Base-by-base conservation (phyloP, 2,113 vertebrate genomes). In the Speoplatyrhinus poulsoni region DNA sequence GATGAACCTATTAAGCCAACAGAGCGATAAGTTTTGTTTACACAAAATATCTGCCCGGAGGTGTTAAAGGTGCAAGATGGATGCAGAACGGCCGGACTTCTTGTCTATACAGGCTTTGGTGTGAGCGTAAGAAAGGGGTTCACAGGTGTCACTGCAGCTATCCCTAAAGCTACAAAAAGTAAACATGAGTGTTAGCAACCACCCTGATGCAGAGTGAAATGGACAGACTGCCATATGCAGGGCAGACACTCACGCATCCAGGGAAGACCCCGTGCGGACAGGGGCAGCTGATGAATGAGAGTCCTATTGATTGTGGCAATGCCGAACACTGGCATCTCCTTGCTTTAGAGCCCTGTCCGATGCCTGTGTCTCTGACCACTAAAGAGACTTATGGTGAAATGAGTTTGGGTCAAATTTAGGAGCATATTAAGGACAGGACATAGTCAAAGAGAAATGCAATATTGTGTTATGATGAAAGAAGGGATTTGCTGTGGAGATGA, bases 281-380 rank as follows among this genome's bases (percentile, higher is more conserved):
- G 75, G 72, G 60, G 79, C 33, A 75, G 75, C 74, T 85, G 84
- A 85, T 83, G 75, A 83, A 85, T 80, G 66, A 72, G 75, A 76
- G 76, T 48, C 59, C 33, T 60, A 87, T 87, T 87, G 88, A 88
- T 89, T 87, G 76, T 87, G 26, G 26, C 26, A 26, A 26, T 26
- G 26, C 26, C 26, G 26, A 26, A 26, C 26, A 26, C 26, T 26
- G 26, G 26, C 26, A 26, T 3, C 26, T 26, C 26, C 26, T 26
- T 26, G 26, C 26, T 26, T 26, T 26, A 2, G 26, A 26, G 26
- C 26, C 26, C 26, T 77, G 81, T 82, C 70, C 84, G 86, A 87
- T 84, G 87, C 75, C 67, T 58, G 47, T 55, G 78, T 56, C 13
- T 55, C n/a, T 33, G 33, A 73, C 68, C 76, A 9, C 76, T 66